These are phyloP conservation scores for Lysiphlebus fabarum DNA, from an alignment of 1,140 invertebrate genomes.

Conservation along the genomic window DNA sequence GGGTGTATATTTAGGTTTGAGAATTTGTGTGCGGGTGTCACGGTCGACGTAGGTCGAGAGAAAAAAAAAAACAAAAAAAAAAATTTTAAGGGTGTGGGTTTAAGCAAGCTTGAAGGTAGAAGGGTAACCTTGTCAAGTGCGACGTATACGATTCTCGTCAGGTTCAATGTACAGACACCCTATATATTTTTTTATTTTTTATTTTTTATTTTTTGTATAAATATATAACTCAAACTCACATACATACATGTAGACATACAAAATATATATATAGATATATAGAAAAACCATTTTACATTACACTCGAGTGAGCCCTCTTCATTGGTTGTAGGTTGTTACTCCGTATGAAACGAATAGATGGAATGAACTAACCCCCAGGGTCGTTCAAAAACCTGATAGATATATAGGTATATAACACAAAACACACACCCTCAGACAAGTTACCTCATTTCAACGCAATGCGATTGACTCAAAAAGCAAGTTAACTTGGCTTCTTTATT, in stretches of 20 bases:
- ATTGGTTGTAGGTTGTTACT: not conserved
- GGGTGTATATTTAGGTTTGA: not conserved
- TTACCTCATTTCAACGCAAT: too few species aligned
- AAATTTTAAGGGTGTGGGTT: constrained; percentile 2
- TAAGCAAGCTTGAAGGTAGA: not conserved
- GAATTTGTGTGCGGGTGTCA: constrained; percentile 1
- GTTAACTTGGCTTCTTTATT: not conserved
- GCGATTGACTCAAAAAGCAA: not conserved
- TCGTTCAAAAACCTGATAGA: too few species aligned
- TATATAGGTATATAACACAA: too few species aligned
- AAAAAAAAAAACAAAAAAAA: not conserved
- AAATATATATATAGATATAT: not conserved
- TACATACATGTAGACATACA: not conserved
- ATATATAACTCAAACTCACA: too few species aligned
- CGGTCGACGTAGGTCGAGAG: constrained; percentile 11
- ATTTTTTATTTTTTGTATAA: too few species aligned
- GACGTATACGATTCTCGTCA: constrained; percentile 17
- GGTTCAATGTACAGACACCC: constrained; percentile 33
- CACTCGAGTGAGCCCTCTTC: constrained; percentile 5
- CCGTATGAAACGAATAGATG: constrained; percentile 3
- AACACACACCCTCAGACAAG: not conserved
- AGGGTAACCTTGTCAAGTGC: constrained; percentile 9
- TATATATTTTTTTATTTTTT: not conserved
- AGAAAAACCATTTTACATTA: constrained; percentile 3
- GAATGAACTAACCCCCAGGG: not conserved